These are phyloP conservation scores for Poeciliopsis gracilis DNA, from an alignment of 2,797 vertebrate genomes.

Conservation along the genomic window DNA sequence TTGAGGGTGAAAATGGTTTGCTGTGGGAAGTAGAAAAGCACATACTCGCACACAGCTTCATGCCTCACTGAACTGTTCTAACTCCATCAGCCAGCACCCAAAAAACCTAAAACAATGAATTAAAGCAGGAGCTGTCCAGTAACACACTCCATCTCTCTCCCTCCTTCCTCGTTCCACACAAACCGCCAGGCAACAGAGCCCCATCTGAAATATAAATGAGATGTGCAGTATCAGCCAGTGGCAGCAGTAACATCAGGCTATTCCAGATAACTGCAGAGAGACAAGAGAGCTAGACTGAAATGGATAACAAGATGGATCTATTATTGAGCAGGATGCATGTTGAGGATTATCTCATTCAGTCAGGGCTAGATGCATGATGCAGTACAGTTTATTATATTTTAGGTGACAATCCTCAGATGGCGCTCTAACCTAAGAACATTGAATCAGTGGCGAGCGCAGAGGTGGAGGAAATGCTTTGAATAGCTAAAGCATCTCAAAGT, in stretches of 20 bases:
- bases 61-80: constrained; percentile 18
- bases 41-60: not conserved
- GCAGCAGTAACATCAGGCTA: constrained; percentile 43
- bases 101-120: constrained; percentile 52
- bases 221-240: constrained; percentile 38
- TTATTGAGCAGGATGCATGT: constrained; percentile 34
- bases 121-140: constrained; percentile 44
- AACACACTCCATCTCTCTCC: constrained; percentile 4
- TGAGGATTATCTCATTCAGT: constrained; percentile 20
- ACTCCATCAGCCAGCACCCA: constrained; percentile 9
- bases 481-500: not conserved
- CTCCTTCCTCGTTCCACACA: not conserved
- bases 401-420: not conserved
- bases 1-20: not conserved
- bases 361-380: constrained; percentile 20
- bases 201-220: constrained; percentile 61
- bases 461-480: not conserved
- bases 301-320: constrained; percentile 39
- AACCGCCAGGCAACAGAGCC: constrained; percentile 9
- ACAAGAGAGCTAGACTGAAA: constrained; percentile 16
- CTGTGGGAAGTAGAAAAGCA: not conserved
- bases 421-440: not conserved
- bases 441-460: not conserved
- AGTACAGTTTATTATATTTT: constrained; percentile 17
- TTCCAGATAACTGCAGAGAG: constrained; percentile 39